Evolutionary conservation across 2,888 invertebrate genomes (phyloP), one percentile per base, ranked within the genome.

Genomic region (Hetaerina titia): DNA sequence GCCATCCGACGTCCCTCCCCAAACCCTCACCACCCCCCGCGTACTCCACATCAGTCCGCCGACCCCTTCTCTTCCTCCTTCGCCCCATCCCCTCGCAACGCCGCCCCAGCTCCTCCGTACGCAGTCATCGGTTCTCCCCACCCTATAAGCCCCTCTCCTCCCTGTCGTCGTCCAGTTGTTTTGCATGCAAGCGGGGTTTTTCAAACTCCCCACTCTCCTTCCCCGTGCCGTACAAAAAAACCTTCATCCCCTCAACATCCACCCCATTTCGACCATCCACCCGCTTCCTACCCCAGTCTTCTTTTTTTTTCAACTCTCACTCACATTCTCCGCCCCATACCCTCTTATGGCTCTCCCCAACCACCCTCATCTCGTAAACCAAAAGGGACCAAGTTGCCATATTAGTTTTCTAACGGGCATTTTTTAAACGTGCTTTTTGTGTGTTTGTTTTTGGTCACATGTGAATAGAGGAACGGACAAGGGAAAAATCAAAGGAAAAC

Each of bases 141-240:
- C 81, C 89, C 57, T 19, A 25, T 31, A 45, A 64, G 64, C 56
- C 92, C n/a, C 56, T 7, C n/a, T 22, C 56, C 22, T 17, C 89
- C 69, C 69, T 9, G 0, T 64, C 56, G 69, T 31, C 69, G 92
- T 92, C 92, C 92, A 69, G 92, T 92, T 92, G 92, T 92, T 92
- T 92, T 92, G 92, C 92, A 92, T 92, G 92, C 92, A 69, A 63
- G 92, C 64, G 92, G 69, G 64, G 92, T 92, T 92, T 69, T 56
- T 58, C 89, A n/a, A 58, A 56, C 89, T 89, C 89, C 58, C 87
- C 69, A 81, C 58, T 11, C 22, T 45, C 88, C n/a, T 89, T 57
- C 57, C n/a, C 19, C 64, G 17, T 63, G 69, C 69, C 45, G 45
- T 45, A 57, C 22, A 89, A 89, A 89, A 89, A 89, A 69, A 45